A percentile compares a stretch with the other conserved stretches of the same genome.
Conservation (phyloP, 1,140 invertebrate genomes). For the Heliconius hermathena region DNA sequence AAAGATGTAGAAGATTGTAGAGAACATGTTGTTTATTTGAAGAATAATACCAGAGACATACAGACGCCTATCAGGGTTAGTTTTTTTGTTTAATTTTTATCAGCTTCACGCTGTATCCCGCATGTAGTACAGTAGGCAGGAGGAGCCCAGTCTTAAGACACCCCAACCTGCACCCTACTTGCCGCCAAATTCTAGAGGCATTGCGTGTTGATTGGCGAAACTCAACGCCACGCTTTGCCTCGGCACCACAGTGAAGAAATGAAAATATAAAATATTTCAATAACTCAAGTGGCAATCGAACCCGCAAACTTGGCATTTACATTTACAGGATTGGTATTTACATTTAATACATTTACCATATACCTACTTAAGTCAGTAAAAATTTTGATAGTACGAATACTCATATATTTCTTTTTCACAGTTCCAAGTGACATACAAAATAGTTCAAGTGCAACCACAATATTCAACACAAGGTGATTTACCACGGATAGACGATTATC, state of each 20-base stretch:
- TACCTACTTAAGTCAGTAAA: neutral
- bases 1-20: conserved; percentile 85
- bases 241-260: too few species aligned
- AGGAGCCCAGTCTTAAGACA: too few species aligned
- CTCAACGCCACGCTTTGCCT: too few species aligned
- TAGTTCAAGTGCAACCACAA: conserved; percentile 87
- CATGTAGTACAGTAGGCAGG: too few species aligned
- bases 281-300: too few species aligned
- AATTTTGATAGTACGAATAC: neutral
- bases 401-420: conserved; percentile 54
- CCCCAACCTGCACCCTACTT: too few species aligned
- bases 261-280: too few species aligned
- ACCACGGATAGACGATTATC: conserved; percentile 89
- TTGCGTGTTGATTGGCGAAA: too few species aligned
- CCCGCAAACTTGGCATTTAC: too few species aligned
- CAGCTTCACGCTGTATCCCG: too few species aligned
- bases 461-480: conserved; percentile 82
- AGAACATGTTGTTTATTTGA: conserved; percentile 89
- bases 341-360: neutral
- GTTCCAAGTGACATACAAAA: conserved; percentile 92
- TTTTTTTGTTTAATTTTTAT: too few species aligned
- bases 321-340: conserved; percentile 73
- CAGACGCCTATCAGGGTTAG: conserved; percentile 88
- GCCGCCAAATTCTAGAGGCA: too few species aligned
- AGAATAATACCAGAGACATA: conserved; percentile 92